Conservation (phyloP, 2,797 vertebrate genomes). For the Intellagama lesueurii region DNA sequence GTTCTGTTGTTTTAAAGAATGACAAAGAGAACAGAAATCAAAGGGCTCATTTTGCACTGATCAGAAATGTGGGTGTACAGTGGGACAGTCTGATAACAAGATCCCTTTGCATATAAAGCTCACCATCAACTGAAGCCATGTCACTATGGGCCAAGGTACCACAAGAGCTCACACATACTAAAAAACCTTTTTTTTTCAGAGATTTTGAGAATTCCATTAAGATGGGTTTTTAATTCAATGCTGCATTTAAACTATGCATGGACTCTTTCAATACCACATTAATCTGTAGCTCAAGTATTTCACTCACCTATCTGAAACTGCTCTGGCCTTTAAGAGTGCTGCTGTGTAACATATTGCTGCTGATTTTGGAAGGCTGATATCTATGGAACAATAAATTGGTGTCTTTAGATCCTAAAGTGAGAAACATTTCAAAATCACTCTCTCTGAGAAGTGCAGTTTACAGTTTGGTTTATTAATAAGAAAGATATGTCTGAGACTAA, state of each 20-base stretch:
- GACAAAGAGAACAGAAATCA: background rate
- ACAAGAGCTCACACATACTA: background rate
- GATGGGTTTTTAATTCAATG: conserved; percentile 27
- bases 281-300: conserved; percentile 18
- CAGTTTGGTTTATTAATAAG: conserved; percentile 23
- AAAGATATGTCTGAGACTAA: conserved; percentile 36
- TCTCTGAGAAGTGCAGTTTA: conserved; percentile 6
- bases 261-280: conserved; percentile 18
- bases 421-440: conserved; percentile 47
- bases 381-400: conserved; percentile 77
- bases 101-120: background rate
- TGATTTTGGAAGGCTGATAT: conserved; percentile 99
- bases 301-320: conserved; percentile 97
- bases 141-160: background rate
- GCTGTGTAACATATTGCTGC: conserved; percentile 99
- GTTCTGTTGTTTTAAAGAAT: background rate
- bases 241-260: background rate
- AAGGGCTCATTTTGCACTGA: too few relatives aligned
- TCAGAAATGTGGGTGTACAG: background rate
- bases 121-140: background rate
- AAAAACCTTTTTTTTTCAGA: background rate
- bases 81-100: background rate
- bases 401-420: conserved; percentile 41
- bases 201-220: background rate
- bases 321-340: conserved; percentile 96